A percentile compares a stretch with the other conserved stretches of the same genome.
These are phyloP conservation scores for Drosophila melanica DNA, from an alignment of 1,140 invertebrate genomes.

Conservation along the genomic window DNA sequence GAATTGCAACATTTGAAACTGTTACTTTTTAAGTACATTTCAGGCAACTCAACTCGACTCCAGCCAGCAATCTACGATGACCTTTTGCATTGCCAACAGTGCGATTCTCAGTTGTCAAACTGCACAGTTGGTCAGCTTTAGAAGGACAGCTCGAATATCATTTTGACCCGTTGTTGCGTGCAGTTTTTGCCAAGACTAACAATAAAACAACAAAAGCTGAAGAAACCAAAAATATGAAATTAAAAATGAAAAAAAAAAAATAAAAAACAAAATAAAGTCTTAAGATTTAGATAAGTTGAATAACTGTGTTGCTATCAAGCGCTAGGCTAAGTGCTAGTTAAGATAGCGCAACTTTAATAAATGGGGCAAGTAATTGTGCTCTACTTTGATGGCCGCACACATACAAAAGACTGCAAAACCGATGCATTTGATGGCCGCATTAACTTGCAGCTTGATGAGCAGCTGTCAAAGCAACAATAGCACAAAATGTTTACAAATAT, in stretches of 20 bases:
- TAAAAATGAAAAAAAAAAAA: neutral
- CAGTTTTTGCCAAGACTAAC: neutral
- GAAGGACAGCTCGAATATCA: neutral
- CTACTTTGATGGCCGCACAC: neutral
- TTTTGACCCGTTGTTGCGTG: neutral
- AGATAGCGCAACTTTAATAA: slow-evolving; percentile 18
- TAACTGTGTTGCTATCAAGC: neutral
- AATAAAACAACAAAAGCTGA: neutral
- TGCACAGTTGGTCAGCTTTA: neutral
- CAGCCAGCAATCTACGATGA: slow-evolving; percentile 10
- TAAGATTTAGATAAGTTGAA: slow-evolving; percentile 16
- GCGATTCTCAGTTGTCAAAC: slow-evolving; percentile 12
- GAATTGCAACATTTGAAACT: slow-evolving; percentile 37
- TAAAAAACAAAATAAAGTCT: slow-evolving; percentile 3
- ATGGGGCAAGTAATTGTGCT: neutral
- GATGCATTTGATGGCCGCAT: slow-evolving; percentile 10
- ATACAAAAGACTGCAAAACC: slow-evolving; percentile 9
- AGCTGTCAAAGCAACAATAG: slow-evolving; percentile 26
- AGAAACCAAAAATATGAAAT: neutral
- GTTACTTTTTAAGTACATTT: slow-evolving; percentile 42
- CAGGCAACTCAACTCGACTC: slow-evolving; percentile 2
- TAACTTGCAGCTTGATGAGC: slow-evolving; percentile 14
- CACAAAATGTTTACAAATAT: slow-evolving; percentile 27
- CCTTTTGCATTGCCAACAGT: slow-evolving; percentile 39
- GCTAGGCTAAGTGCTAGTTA: neutral